phyloP scores from a whole-genome alignment of 1,140 invertebrate species.

The Schlechtendalia chinensis region DNA sequence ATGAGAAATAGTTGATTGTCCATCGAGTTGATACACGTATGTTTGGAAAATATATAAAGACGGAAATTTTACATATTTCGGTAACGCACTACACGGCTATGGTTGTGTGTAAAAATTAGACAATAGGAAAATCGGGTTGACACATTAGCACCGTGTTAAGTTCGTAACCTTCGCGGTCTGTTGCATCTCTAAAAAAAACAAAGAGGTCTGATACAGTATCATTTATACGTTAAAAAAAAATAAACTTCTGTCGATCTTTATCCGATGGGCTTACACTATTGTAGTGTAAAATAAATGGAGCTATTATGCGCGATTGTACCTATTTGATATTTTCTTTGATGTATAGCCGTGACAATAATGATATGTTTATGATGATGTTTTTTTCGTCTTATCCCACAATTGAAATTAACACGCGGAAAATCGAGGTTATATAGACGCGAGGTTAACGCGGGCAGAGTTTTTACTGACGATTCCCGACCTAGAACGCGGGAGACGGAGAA shows the following conservation, averaged over 20 bases:
- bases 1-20: too few species aligned
- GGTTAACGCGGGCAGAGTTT: conserved; percentile 18
- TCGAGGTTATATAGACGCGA: conserved; percentile 19
- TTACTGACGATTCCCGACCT: neutral
- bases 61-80: conserved; percentile 12
- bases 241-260: neutral
- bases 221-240: conserved; percentile 11
- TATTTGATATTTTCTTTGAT: neutral
- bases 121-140: conserved; percentile 29
- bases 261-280: conserved; percentile 1
- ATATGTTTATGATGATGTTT: conserved; percentile 5
- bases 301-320: neutral
- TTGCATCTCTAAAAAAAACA: conserved; percentile 16
- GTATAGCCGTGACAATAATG: conserved; percentile 23
- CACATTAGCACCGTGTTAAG: neutral
- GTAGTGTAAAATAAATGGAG: neutral
- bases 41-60: too few species aligned
- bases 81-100: neutral
- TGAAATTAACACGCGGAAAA: conserved; percentile 24
- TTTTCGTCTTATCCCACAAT: neutral
- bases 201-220: conserved; percentile 6
- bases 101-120: conserved; percentile 6
- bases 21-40: too few species aligned
- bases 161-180: conserved; percentile 14
- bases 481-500: neutral